Conservation (phyloP, 53 echinoderm and acorn worm genomes). For the Temnopleurus reevesii region DNA sequence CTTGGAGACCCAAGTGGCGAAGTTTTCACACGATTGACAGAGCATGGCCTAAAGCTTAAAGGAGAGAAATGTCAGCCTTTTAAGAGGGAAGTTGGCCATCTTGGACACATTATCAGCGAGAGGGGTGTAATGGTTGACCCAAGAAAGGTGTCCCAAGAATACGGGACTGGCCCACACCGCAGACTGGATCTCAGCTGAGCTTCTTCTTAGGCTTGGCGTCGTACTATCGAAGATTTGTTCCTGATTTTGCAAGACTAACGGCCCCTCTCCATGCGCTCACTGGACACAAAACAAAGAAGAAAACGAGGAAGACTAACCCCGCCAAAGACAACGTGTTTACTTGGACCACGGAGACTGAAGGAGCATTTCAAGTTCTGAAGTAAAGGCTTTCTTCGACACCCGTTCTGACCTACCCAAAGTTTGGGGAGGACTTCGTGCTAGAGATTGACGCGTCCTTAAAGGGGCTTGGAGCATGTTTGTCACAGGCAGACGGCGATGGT, state of each 20-base stretch:
- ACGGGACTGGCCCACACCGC: conserved; percentile 43
- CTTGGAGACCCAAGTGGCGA: conserved; percentile 31
- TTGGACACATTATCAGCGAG: conserved; percentile 53
- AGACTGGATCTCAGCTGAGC: conserved; percentile 30
- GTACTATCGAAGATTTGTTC: conserved; percentile 60
- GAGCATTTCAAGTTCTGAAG: conserved; percentile 29
- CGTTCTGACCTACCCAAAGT: conserved; percentile 52
- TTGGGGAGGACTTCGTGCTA: conserved; percentile 50
- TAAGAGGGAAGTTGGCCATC: conserved; percentile 44
- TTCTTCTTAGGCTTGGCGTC: conserved; percentile 66
- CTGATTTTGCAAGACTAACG: conserved; percentile 48
- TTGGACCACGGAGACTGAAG: conserved; percentile 44
- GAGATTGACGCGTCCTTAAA: conserved; percentile 60
- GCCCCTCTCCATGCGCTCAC: conserved; percentile 53
- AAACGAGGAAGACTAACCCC: neutral
- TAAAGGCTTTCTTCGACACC: conserved; percentile 33
- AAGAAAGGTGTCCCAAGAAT: conserved; percentile 52
- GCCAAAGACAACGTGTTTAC: neutral
- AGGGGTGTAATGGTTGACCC: conserved; percentile 58
- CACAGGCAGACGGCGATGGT: conserved; percentile 45
- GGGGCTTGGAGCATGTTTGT: conserved; percentile 56
- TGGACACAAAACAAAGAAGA: conserved; percentile 12
- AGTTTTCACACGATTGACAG: conserved; percentile 60
- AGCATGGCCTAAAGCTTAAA: conserved; percentile 70
- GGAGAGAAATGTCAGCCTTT: conserved; percentile 64